A percentile compares a stretch with the other conserved stretches of the same genome.
Evolutionary conservation across 2,888 invertebrate species (phyloP).

Genomic region (Hypolimnas misippus): DNA sequence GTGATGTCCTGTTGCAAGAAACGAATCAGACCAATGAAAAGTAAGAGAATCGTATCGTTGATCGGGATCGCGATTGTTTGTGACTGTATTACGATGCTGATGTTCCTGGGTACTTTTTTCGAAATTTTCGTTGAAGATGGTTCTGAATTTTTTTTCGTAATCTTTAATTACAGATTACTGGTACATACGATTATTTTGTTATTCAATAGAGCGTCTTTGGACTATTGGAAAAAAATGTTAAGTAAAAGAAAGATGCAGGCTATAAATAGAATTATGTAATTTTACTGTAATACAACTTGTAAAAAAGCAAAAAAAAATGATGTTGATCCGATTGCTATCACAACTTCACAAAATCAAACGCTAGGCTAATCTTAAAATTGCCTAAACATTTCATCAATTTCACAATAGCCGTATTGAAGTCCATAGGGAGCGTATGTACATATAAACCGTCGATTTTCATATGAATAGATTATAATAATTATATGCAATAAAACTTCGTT

Average conservation of each 20-base stretch:
- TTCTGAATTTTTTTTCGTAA: not conserved
- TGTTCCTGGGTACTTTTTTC: not conserved
- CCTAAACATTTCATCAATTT: too few species aligned
- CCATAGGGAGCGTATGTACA: too few species aligned
- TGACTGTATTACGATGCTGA: conserved; percentile 27
- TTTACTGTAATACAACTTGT: not conserved
- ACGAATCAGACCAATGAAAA: conserved; percentile 21
- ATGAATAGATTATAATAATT: too few species aligned
- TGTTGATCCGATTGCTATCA: too few species aligned
- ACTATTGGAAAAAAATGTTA: conserved; percentile 36
- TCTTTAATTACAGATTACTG: conserved; percentile 32
- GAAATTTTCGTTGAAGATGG: not conserved
- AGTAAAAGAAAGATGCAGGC: conserved; percentile 15
- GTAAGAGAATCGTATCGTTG: conserved; percentile 17
- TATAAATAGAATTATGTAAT: not conserved
- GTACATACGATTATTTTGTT: conserved; percentile 35
- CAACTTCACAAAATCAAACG: not conserved
- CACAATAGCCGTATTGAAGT: too few species aligned
- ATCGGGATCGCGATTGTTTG: conserved; percentile 39
- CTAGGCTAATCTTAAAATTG: not conserved
- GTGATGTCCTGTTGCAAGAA: conserved; percentile 32
- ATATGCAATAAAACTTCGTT: too few species aligned
- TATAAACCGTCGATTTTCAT: too few species aligned
- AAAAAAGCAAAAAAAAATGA: not conserved
- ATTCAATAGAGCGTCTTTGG: conserved; percentile 41